Conservation (phyloP, 1,140 invertebrate species). For the Neoseiulus cucumeris region DNA sequence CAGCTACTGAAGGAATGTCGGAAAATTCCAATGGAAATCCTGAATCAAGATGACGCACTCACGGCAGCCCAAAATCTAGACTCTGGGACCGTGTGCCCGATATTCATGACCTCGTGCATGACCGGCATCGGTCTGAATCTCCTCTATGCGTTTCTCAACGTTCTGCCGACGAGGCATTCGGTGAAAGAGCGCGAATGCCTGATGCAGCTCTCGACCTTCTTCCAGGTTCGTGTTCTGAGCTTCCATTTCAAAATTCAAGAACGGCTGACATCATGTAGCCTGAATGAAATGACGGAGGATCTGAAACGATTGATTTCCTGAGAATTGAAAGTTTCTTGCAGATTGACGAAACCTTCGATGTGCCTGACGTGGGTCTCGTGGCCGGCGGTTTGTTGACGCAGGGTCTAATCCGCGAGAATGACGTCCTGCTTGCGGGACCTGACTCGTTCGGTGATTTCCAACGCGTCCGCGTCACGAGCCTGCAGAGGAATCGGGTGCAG, state of each 20-base stretch:
- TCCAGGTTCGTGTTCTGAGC: conserved; percentile 25
- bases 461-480: conserved; percentile 51
- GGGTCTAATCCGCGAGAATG: conserved; percentile 65
- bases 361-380: conserved; percentile 47
- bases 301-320: background rate
- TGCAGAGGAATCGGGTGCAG: conserved; percentile 74
- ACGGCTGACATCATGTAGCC: background rate
- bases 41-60: conserved; percentile 47
- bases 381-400: conserved; percentile 60
- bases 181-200: conserved; percentile 46
- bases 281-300: background rate
- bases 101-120: conserved; percentile 87
- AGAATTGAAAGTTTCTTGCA: conserved; percentile 34
- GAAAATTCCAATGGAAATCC: conserved; percentile 37
- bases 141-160: conserved; percentile 53
- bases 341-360: conserved; percentile 71
- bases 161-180: conserved; percentile 45
- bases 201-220: conserved; percentile 35
- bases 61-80: conserved; percentile 41
- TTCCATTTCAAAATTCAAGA: background rate
- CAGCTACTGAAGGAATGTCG: conserved; percentile 34
- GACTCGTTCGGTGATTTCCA: conserved; percentile 58
- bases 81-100: conserved; percentile 48
- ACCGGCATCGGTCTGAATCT: conserved; percentile 60
- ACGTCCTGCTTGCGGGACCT: conserved; percentile 52